A percentile compares a stretch with the other conserved stretches of the same genome.
phyloP scores from a whole-genome alignment of 2,113 vertebrate species.

The Otus sunia region DNA sequence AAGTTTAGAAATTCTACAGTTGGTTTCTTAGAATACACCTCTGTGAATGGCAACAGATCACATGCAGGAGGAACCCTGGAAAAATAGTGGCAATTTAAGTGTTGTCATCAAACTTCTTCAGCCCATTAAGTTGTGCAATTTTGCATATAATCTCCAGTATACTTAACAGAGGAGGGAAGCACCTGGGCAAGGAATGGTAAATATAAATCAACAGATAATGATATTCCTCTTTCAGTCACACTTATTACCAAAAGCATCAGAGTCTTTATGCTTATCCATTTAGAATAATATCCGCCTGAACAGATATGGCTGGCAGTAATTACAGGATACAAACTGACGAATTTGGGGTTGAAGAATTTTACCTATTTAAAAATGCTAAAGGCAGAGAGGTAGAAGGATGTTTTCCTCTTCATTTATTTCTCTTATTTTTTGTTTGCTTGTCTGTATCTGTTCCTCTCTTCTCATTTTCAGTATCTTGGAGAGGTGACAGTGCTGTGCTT shows the following conservation, averaged over 20 bases:
- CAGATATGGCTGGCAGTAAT: neutral
- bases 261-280: conserved; percentile 12
- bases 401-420: neutral
- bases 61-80: neutral
- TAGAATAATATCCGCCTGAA: neutral
- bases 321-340: neutral
- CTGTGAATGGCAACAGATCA: neutral
- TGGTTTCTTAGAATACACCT: neutral
- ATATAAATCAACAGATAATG: neutral
- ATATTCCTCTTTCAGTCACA: neutral
- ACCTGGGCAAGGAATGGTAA: conserved; percentile 28
- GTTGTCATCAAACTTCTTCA: conserved; percentile 57
- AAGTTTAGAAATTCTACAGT: neutral
- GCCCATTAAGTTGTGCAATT: conserved; percentile 54
- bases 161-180: neutral
- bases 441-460: neutral
- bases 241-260: neutral
- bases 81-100: conserved; percentile 46
- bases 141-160: conserved; percentile 25
- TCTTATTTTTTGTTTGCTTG: neutral
- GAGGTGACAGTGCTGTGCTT: neutral
- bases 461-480: neutral
- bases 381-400: neutral
- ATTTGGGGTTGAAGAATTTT: neutral
- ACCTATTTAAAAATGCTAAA: neutral